Base-by-base conservation (phyloP, 2,888 invertebrate species). In the Mesochorus sp. region DNA sequence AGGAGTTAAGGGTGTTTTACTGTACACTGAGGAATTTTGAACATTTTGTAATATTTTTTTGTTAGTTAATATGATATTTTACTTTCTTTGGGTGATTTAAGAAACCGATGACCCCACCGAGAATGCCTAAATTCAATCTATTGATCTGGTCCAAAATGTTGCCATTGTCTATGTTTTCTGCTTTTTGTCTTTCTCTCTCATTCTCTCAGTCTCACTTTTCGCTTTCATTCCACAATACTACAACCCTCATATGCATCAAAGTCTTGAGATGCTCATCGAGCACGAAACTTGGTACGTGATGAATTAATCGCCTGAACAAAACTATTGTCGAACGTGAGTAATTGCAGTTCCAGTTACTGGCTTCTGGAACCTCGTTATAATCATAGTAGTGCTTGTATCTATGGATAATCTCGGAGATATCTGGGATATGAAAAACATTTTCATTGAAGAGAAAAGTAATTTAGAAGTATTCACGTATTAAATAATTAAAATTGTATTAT, bases 291-390 rank as follows among this genome's bases (percentile, higher is more conserved):
- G 42, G 61, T 62, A 17, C 28, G 44, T 44, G 53, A 44, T 24
- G 68, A 47, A 75, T 75, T 68, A 75, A 75, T 75, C 75, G 75
- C 44, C 53, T 37, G 61, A 75, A 37, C 44, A 62, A 68, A n/a
- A 39, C 75, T 49, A 70, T 57, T 28, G 28, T 31, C 39, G 57
- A 70, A 70, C 61, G 62, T 70, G 53, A 75, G 61, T 47, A 76
- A 70, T 64, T 70, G 55, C 75, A 76, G 55, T 70, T 62, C 49
- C 55, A 26, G 19, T 34, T 44, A n/a, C n/a, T n/a, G 42, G 57
- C 19, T 26, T 21, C n/a, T 31, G 49, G 39, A 59, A 59, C 28
- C 61, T 61, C 61, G 51, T 71, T 71, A 71, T 61, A 49, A 39
- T 24, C 42, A 64, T 39, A 44, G 26, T 37, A 8, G 19, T 4